Base-by-base conservation (phyloP, 2,888 invertebrate species). In the Trypoxylon attenuatum region DNA sequence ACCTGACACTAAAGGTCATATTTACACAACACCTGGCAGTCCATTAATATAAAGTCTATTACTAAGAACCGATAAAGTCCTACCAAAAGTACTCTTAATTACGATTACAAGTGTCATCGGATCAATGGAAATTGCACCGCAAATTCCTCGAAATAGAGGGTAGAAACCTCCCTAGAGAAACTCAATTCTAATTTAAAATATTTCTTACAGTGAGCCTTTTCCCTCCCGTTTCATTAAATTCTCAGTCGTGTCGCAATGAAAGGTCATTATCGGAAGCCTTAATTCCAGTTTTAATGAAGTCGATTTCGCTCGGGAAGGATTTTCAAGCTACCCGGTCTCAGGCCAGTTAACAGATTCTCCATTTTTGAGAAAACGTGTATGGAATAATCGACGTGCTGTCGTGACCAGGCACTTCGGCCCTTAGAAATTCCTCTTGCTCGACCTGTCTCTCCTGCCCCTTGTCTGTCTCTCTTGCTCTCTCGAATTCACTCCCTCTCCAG, bases 341-440 rank as follows among this genome's bases (percentile, higher is more conserved):
- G 33, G 33, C 46, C 53, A 42, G 55, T 68, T 68, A 66, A 66
- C 46, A 57, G 73, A 78, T 71, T 65, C 57, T 71, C 70, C 57
- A 69, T 74, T 69, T 67, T 68, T 61, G 15, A 42, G 25, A 19
- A 27, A 38, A 33, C 68, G 65, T 63, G 62, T 49, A 51, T 61
- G 38, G 69, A 75, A 73, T 73, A 73, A 73, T 70, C 67, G 57
- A 52, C 67, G 59, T 69, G 21, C 67, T 63, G 70, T 55, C 72
- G 57, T 54, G 70, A 60, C 55, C 73, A 73, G 60, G 15, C n/a
- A 25, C 38, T 27, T 42, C 19, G 51, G 33, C 59, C 27, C 41
- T 42, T 38, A 41, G n/a, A 47, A 38, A 21, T 38, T 46, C 55
- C 27, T 59, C 47, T 38, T 69, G 51, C 22, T 19, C 22, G 2